Base-by-base conservation (phyloP, 2,113 vertebrate species). In the Neoarius graeffei region DNA sequence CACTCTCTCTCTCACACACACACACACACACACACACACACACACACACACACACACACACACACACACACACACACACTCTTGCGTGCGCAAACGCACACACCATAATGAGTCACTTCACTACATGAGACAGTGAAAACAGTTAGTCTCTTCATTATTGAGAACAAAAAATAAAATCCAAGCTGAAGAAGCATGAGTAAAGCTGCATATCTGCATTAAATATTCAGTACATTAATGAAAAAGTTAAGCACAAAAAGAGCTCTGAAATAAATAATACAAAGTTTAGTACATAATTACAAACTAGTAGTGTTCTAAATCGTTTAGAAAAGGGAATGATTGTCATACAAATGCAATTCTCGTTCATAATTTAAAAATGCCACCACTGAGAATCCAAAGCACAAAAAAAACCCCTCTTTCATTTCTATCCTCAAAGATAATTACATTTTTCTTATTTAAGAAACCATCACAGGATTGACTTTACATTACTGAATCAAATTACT, bases 341-440 rank as follows among this genome's bases (percentile, higher is more conserved):
- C 50, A 69, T 69, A 84, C 20, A 83, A 83, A 30, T 69, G 48
- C 54, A 85, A 15, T 74, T 50, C 23, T 17, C n/a, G 4, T 13
- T 59, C 10, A 35, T 42, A 23, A 69, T 71, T 71, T 19, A 59
- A 57, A 67, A 79, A 9, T 57, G 20, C 35, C 30, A 81, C 7
- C 4, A 8, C 14, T 30, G 59, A 67, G 17, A 80, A 80, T 57
- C 56, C 15, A 82, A 42, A 83, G 42, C 20, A 80, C 50, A 67
- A 5, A 69, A 54, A 59, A 54, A 30, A 1, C n/a, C n/a, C n/a
- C 3, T 14, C 2, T 54, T 66, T 81, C 7, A 67, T 7, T 88
- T 57, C 48, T 13, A 56, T 35, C 13, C 59, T 86, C 85, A 88
- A 90, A 89, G 77, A 83, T 76, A 30, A 52, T 20, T 85, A 64